Conservation (phyloP, 2,888 invertebrate genomes). For the Tetragonula carbonaria region DNA sequence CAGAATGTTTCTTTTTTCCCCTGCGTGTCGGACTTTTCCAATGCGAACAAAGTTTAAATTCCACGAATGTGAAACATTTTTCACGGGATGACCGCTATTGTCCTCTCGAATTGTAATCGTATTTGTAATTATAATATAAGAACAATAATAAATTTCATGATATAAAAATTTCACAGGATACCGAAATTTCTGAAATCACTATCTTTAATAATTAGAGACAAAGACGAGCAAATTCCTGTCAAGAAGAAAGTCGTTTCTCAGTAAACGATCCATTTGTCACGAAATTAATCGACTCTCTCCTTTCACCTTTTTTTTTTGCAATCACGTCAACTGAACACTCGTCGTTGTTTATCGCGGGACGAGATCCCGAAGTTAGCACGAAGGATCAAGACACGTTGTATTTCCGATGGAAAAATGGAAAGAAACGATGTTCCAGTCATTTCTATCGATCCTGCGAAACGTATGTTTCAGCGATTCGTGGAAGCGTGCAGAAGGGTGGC, state of each 20-base stretch:
- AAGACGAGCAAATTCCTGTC: too few relatives aligned
- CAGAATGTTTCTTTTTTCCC: too few relatives aligned
- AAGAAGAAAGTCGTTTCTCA: not conserved
- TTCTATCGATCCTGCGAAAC: conserved; percentile 47
- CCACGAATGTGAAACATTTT: too few relatives aligned
- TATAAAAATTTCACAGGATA: too few relatives aligned
- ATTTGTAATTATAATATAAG: too few relatives aligned
- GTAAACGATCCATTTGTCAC: not conserved
- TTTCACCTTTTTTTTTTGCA: not conserved
- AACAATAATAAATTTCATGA: too few relatives aligned
- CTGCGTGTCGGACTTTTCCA: too few relatives aligned
- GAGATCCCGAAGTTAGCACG: not conserved
- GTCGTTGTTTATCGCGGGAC: not conserved
- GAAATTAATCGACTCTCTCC: not conserved
- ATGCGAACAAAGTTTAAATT: too few relatives aligned
- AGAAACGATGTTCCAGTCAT: conserved; percentile 30
- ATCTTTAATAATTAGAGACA: too few relatives aligned
- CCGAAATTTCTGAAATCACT: too few relatives aligned
- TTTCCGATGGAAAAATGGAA: conserved; percentile 28
- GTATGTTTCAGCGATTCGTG: conserved; percentile 41
- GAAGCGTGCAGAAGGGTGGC: conserved; percentile 20
- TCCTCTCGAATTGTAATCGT: too few relatives aligned
- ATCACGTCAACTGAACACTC: not conserved
- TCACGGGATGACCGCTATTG: too few relatives aligned
- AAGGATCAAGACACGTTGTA: not conserved